These are phyloP conservation scores for Ditula angustiorana DNA, from an alignment of 2,888 invertebrate species.

Conservation along the genomic window DNA sequence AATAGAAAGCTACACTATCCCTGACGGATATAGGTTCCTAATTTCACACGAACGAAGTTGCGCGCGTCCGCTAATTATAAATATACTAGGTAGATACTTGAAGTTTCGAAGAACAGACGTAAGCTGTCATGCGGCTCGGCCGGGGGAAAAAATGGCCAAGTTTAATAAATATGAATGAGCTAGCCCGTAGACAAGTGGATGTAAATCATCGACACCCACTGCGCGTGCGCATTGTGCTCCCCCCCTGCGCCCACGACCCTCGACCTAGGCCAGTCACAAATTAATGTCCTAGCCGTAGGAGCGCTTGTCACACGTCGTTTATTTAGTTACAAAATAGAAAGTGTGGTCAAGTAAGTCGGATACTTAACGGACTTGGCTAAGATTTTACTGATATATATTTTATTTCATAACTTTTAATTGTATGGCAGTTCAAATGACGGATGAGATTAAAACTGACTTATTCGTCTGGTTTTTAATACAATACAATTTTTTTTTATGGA, in stretches of 20 bases:
- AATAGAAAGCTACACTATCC: no score
- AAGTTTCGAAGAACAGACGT: constrained; percentile 51
- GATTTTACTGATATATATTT: constrained; percentile 2
- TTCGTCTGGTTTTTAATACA: no score
- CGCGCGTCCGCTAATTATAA: no score
- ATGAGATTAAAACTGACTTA: no score
- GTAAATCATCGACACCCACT: constrained; percentile 81
- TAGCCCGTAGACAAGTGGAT: constrained; percentile 57
- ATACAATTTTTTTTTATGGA: no score
- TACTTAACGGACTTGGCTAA: constrained; percentile 9
- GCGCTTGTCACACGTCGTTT: constrained; percentile 26
- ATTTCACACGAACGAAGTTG: no score
- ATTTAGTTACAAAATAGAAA: no score
- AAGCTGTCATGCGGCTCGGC: constrained; percentile 61
- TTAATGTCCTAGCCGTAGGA: constrained; percentile 34
- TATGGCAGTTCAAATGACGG: no score
- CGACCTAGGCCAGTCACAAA: constrained; percentile 33
- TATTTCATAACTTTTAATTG: no score
- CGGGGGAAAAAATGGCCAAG: constrained; percentile 68
- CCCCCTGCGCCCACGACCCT: constrained; percentile 27
- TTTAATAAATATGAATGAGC: constrained; percentile 81
- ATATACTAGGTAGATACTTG: no score
- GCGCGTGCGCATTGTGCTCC: constrained; percentile 58
- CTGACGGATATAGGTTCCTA: no score
- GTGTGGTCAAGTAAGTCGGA: neutral